Conservation (phyloP, 2,113 vertebrate genomes). For the Mobula birostris region DNA sequence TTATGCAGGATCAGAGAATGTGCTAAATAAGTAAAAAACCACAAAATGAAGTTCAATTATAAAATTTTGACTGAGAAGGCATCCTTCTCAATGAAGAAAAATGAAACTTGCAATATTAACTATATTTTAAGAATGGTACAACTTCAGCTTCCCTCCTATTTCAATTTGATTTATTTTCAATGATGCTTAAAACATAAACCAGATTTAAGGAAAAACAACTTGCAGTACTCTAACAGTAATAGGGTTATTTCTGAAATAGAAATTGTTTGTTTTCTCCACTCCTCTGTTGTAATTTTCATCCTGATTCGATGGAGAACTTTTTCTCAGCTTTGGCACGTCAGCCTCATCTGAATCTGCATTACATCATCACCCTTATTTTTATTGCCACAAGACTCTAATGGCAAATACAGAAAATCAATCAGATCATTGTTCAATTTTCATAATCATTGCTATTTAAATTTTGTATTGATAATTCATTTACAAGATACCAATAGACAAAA, state of each 20-base stretch:
- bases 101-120: neutral
- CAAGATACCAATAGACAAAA: neutral
- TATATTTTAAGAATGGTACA: neutral
- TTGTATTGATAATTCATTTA: neutral
- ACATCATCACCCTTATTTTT: neutral
- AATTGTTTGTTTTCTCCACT: neutral
- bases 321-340: neutral
- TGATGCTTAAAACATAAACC: neutral
- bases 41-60: neutral
- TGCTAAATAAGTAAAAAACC: neutral
- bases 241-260: neutral
- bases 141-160: neutral
- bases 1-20: neutral
- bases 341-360: neutral
- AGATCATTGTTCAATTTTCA: neutral
- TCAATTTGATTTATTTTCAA: neutral
- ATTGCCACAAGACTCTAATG: neutral
- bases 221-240: neutral
- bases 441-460: neutral
- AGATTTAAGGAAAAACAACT: neutral
- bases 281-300: neutral
- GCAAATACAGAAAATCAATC: neutral
- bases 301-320: neutral
- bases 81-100: neutral
- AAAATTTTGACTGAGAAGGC: neutral